phyloP scores from a whole-genome alignment of 1,140 invertebrate species.

The Drosophila azteca region DNA sequence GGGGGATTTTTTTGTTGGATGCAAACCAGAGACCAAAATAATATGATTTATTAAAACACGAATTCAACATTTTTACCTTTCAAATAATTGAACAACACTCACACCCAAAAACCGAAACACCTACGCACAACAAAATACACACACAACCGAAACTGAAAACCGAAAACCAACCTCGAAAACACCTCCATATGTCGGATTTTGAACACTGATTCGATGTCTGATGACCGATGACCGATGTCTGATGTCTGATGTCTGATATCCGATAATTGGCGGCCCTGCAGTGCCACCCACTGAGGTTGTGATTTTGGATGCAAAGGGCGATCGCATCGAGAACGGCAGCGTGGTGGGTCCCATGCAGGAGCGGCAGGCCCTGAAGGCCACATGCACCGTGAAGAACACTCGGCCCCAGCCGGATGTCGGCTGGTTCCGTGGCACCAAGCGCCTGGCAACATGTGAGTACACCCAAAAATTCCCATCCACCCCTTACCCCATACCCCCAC shows the following conservation, averaged over 20 bases:
- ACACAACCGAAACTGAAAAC: conserved; percentile 1
- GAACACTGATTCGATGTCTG: conserved; percentile 19
- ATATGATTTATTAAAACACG: conserved; percentile 70
- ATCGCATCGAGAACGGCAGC: conserved; percentile 76
- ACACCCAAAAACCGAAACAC: conserved; percentile 34
- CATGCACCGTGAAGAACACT: conserved; percentile 75
- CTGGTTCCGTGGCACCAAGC: conserved; percentile 76
- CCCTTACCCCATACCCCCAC: no score
- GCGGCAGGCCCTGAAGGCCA: conserved; percentile 69
- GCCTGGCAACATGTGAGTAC: conserved; percentile 80
- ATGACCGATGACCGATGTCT: conserved; percentile 3
- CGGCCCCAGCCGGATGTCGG: conserved; percentile 77
- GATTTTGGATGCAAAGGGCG: conserved; percentile 80
- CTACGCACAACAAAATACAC: conserved; percentile 44
- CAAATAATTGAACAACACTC: conserved; percentile 41
- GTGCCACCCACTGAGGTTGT: conserved; percentile 82
- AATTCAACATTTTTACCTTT: conserved; percentile 58
- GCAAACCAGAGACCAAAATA: conserved; percentile 26
- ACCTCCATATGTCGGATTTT: conserved; percentile 8
- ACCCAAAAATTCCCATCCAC: conserved; percentile 2
- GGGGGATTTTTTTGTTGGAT: conserved; percentile 1
- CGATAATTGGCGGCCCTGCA: conserved; percentile 35
- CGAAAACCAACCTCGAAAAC: conserved; percentile 3
- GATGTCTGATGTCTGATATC: conserved; percentile 11
- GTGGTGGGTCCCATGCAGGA: conserved; percentile 81